phyloP scores from a whole-genome alignment of 2,888 invertebrate genomes.

The Scaptomyza caliginosa region DNA sequence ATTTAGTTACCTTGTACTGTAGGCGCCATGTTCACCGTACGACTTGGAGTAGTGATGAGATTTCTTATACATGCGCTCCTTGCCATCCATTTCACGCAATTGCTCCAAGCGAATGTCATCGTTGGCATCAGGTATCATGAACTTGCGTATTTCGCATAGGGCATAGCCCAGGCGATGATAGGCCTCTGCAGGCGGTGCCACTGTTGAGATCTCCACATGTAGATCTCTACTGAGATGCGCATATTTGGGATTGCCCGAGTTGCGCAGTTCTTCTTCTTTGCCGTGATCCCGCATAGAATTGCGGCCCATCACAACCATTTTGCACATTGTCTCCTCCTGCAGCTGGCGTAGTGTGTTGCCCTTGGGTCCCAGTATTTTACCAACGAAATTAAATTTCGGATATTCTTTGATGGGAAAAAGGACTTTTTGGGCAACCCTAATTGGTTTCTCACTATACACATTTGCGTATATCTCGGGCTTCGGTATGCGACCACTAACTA shows the following conservation, averaged over 20 bases:
- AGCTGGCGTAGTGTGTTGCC: slow-evolving; percentile 95
- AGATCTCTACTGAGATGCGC: slow-evolving; percentile 95
- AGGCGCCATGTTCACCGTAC: slow-evolving; percentile 77
- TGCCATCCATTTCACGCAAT: slow-evolving; percentile 82
- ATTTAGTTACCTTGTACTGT: slow-evolving; percentile 75
- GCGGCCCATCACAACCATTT: slow-evolving; percentile 96
- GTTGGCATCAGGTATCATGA: slow-evolving; percentile 89
- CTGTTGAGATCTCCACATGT: slow-evolving; percentile 96
- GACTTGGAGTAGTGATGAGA: slow-evolving; percentile 81
- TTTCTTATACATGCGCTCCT: slow-evolving; percentile 82
- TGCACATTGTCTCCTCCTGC: slow-evolving; percentile 97
- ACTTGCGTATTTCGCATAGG: slow-evolving; percentile 91
- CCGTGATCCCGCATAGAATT: slow-evolving; percentile 97
- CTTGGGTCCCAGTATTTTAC: slow-evolving; percentile 96
- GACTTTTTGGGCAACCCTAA: slow-evolving; percentile 82
- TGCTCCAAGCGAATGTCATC: slow-evolving; percentile 82
- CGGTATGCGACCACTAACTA: slow-evolving; percentile 90
- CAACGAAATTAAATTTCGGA: slow-evolving; percentile 93
- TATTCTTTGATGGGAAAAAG: slow-evolving; percentile 83
- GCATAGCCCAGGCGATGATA: slow-evolving; percentile 93
- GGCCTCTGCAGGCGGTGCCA: slow-evolving; percentile 95
- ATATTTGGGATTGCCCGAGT: slow-evolving; percentile 95
- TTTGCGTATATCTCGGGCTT: slow-evolving; percentile 82
- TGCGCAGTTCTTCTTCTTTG: slow-evolving; percentile 95
- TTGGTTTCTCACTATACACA: slow-evolving; percentile 83